These are phyloP conservation scores for Temnopleurus reevesii DNA, from an alignment of 53 echinoderm and acorn worm species.

Conservation along the genomic window DNA sequence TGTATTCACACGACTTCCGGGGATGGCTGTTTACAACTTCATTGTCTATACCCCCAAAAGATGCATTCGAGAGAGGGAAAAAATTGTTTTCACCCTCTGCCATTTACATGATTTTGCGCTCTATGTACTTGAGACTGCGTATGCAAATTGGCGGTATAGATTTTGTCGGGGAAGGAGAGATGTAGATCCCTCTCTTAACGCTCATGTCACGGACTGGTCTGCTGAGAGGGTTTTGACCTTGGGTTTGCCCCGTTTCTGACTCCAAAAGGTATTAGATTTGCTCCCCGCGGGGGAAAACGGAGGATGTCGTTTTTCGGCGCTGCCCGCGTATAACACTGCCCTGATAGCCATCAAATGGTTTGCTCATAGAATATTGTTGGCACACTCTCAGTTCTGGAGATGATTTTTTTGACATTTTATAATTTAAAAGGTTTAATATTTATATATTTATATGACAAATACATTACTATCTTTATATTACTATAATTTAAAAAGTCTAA, in stretches of 20 bases:
- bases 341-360: background rate
- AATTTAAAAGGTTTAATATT: no score
- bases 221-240: constrained; percentile 45
- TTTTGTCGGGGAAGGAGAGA: constrained; percentile 28
- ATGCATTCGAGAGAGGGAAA: background rate
- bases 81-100: background rate
- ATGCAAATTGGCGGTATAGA: constrained; percentile 53
- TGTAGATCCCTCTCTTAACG: constrained; percentile 36
- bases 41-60: constrained; percentile 14
- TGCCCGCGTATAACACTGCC: background rate
- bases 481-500: no score
- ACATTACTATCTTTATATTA: no score
- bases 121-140: constrained; percentile 38
- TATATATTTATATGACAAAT: no score
- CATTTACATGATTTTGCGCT: background rate
- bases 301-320: constrained; percentile 27
- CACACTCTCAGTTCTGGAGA: background rate
- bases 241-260: constrained; percentile 28
- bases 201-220: constrained; percentile 22
- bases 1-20: constrained; percentile 54
- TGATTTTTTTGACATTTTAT: no score
- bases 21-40: background rate
- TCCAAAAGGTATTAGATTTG: constrained; percentile 16
- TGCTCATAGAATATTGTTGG: background rate
- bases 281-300: background rate